Percentiles rank a stretch among this genome's conserved stretches.
phyloP scores from a whole-genome alignment of 2,113 vertebrate species.

The Scortum barcoo region DNA sequence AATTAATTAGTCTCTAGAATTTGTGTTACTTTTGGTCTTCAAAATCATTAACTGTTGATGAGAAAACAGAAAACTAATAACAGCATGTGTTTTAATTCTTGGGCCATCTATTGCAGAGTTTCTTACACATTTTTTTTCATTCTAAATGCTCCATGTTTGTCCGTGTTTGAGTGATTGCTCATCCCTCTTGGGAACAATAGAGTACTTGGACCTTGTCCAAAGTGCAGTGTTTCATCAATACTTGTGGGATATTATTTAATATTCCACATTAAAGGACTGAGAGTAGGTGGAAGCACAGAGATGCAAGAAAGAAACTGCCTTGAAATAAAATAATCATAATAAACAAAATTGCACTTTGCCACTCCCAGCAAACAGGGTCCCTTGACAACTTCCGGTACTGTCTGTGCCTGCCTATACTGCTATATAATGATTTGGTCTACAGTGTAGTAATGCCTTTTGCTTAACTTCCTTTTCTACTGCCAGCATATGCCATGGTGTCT shows the following conservation, averaged over 20 bases:
- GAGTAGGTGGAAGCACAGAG: slow-evolving; percentile 13
- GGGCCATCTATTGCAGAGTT: not conserved
- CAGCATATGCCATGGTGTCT: slow-evolving; percentile 18
- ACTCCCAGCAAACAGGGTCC: slow-evolving; percentile 18
- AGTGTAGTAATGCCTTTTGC: slow-evolving; percentile 23
- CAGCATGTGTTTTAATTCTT: not conserved
- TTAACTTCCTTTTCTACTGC: slow-evolving; percentile 21
- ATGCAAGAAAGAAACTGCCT: slow-evolving; percentile 28
- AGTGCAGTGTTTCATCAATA: slow-evolving; percentile 39
- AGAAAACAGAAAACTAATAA: not conserved
- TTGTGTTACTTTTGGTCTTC: not conserved
- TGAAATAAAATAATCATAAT: slow-evolving; percentile 46
- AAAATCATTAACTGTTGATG: not conserved
- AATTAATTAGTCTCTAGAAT: not conserved
- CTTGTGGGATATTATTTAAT: slow-evolving; percentile 37
- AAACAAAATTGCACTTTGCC: slow-evolving; percentile 29
- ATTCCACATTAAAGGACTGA: slow-evolving; percentile 29
- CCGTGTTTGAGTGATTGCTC: slow-evolving; percentile 8
- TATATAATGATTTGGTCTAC: slow-evolving; percentile 24
- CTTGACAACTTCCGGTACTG: slow-evolving; percentile 10
- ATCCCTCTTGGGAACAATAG: slow-evolving; percentile 27
- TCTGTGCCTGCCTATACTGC: not conserved
- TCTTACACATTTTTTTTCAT: not conserved
- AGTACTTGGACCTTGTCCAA: slow-evolving; percentile 42
- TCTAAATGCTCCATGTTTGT: slow-evolving; percentile 31